Percentiles rank a stretch among this genome's conserved stretches.
phyloP scores from a whole-genome alignment of 1,140 invertebrate species.

The Araneus ventricosus region DNA sequence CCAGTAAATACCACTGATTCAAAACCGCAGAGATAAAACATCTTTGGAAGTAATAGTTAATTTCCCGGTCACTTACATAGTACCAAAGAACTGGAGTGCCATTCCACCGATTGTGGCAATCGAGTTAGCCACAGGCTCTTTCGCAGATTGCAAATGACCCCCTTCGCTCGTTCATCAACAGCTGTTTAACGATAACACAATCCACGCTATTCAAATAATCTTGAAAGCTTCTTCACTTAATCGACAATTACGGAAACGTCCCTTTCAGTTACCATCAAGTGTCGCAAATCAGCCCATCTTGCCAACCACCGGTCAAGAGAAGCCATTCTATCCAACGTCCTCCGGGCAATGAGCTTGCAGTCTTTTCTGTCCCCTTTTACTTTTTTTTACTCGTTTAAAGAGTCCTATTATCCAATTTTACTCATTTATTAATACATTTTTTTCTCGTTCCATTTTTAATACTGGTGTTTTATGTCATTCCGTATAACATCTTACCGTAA shows the following conservation, averaged over 20 bases:
- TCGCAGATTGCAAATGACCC: neutral
- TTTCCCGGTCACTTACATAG: too few species aligned
- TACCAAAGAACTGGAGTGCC: too few species aligned
- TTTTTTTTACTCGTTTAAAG: slow-evolving; percentile 50
- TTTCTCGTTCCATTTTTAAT: slow-evolving; percentile 57
- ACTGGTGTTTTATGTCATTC: slow-evolving; percentile 73
- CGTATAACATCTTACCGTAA: slow-evolving; percentile 75
- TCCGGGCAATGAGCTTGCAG: neutral
- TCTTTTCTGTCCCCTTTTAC: neutral
- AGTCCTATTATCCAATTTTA: slow-evolving; percentile 69
- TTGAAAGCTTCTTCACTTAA: slow-evolving; percentile 30
- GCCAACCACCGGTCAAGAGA: slow-evolving; percentile 35
- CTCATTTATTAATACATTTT: slow-evolving; percentile 62
- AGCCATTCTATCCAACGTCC: neutral
- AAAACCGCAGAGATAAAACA: too few species aligned
- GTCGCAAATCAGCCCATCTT: neutral
- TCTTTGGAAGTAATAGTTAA: too few species aligned
- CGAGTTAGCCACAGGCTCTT: neutral
- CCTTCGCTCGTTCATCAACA: neutral
- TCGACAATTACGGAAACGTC: slow-evolving; percentile 51
- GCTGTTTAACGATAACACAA: slow-evolving; percentile 30
- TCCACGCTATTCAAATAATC: slow-evolving; percentile 40
- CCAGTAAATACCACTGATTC: too few species aligned
- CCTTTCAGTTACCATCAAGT: slow-evolving; percentile 48
- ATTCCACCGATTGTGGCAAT: neutral